phyloP scores from a whole-genome alignment of 2,888 invertebrate species.

The Lasiommata megera region DNA sequence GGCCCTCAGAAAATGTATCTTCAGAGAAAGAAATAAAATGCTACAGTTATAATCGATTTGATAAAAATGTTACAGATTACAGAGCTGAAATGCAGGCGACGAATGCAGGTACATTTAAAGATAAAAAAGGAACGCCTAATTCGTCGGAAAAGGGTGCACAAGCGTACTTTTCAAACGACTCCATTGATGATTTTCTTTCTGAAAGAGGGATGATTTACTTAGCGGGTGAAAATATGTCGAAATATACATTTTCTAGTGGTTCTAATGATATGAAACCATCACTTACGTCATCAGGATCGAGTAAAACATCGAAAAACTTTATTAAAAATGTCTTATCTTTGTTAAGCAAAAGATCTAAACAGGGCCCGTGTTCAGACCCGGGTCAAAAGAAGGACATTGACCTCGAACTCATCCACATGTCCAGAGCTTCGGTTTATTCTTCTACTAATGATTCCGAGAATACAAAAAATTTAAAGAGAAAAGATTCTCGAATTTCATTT shows the following conservation, averaged over 20 bases:
- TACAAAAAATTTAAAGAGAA: conserved; percentile 38
- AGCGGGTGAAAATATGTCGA: conserved; percentile 52
- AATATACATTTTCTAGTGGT: conserved; percentile 48
- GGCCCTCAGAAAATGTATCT: conserved; percentile 29
- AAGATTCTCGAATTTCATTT: conserved; percentile 57
- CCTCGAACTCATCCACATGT: conserved; percentile 61
- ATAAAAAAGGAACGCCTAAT: conserved; percentile 34
- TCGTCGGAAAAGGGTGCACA: conserved; percentile 60
- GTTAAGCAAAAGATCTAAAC: conserved; percentile 47
- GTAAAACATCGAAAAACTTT: conserved; percentile 62
- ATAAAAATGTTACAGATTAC: conserved; percentile 33
- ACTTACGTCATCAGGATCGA: conserved; percentile 41
- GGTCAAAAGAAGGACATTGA: conserved; percentile 48
- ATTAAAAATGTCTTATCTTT: conserved; percentile 52
- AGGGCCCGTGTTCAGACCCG: conserved; percentile 55
- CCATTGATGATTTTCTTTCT: conserved; percentile 62
- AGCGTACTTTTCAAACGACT: conserved; percentile 62
- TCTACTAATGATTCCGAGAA: conserved; percentile 53
- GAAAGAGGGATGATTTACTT: conserved; percentile 54
- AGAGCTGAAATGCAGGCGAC: conserved; percentile 26
- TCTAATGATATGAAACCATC: conserved; percentile 42
- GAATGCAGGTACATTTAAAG: conserved; percentile 25
- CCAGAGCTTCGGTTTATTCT: conserved; percentile 51
- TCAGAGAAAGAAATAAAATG: conserved; percentile 59
- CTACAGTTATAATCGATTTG: conserved; percentile 47